Evolutionary conservation across 2,888 invertebrate genomes (phyloP).

Genomic region (Diplazon laetatorius): DNA sequence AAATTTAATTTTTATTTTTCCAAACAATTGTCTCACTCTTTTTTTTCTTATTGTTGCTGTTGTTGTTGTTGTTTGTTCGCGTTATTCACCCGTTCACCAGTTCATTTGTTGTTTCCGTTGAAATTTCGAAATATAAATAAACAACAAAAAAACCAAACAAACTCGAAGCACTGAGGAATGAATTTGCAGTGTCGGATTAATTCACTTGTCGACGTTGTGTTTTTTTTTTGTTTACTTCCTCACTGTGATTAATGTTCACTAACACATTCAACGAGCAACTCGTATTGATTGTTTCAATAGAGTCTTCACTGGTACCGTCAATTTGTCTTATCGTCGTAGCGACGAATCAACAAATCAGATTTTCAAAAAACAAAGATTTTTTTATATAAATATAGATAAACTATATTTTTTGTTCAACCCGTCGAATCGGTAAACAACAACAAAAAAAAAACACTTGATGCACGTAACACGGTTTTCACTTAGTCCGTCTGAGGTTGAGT

Average conservation of each 20-base stretch:
- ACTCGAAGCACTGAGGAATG: conserved; percentile 15
- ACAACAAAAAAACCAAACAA: neutral
- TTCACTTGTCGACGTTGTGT: too few relatives aligned
- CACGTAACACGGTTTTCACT: conserved; percentile 32
- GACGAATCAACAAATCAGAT: neutral
- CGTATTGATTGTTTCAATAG: neutral
- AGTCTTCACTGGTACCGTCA: conserved; percentile 17
- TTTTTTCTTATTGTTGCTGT: too few relatives aligned
- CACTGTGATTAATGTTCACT: conserved; percentile 50
- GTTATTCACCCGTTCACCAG: too few relatives aligned
- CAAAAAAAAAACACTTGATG: conserved; percentile 5
- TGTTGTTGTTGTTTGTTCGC: too few relatives aligned
- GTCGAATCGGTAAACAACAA: neutral
- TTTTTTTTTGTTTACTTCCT: too few relatives aligned
- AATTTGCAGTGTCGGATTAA: too few relatives aligned
- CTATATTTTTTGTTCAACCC: too few relatives aligned
- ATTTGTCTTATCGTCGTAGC: conserved; percentile 1
- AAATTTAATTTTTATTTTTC: too few relatives aligned
- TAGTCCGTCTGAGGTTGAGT: conserved; percentile 19
- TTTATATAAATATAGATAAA: neutral
- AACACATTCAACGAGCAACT: conserved; percentile 49
- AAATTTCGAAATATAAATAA: too few relatives aligned
- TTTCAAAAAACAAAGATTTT: neutral
- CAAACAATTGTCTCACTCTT: too few relatives aligned
- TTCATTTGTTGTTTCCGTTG: too few relatives aligned